Evolutionary conservation across 2,113 vertebrate species (phyloP).

Genomic region (Paraplagusia blochii): DNA sequence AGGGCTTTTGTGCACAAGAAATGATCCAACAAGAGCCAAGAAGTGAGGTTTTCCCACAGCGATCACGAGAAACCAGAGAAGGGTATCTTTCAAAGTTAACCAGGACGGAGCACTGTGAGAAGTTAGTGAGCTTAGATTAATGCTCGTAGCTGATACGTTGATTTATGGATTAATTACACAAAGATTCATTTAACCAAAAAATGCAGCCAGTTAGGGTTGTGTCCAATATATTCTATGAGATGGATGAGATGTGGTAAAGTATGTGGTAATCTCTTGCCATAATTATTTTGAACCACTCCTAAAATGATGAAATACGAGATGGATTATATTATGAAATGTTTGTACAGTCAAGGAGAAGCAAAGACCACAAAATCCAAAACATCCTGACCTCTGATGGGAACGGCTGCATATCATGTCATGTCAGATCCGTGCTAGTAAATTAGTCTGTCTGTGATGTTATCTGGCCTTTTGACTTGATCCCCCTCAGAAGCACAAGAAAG

Average conservation of each 20-base stretch:
- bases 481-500: constrained; percentile 20
- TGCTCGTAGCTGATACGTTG: too few species aligned
- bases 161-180: neutral
- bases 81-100: too few species aligned
- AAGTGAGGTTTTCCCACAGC: constrained; percentile 8
- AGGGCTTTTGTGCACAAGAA: constrained; percentile 13
- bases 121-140: too few species aligned
- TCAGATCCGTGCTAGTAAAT: constrained; percentile 34
- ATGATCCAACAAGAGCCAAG: neutral
- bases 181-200: neutral
- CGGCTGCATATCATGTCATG: neutral
- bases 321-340: neutral
- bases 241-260: neutral
- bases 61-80: neutral
- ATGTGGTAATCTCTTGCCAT: constrained; percentile 5
- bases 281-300: constrained; percentile 1
- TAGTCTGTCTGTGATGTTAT: constrained; percentile 30
- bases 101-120: too few species aligned
- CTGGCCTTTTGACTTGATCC: constrained; percentile 38
- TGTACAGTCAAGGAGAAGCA: neutral
- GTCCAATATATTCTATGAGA: constrained; percentile 6
- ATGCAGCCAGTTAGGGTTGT: neutral
- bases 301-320: constrained; percentile 3
- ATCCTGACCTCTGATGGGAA: neutral
- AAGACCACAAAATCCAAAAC: too few species aligned